phyloP scores from a whole-genome alignment of 2,113 vertebrate genomes.

The Synchiropus splendidus region DNA sequence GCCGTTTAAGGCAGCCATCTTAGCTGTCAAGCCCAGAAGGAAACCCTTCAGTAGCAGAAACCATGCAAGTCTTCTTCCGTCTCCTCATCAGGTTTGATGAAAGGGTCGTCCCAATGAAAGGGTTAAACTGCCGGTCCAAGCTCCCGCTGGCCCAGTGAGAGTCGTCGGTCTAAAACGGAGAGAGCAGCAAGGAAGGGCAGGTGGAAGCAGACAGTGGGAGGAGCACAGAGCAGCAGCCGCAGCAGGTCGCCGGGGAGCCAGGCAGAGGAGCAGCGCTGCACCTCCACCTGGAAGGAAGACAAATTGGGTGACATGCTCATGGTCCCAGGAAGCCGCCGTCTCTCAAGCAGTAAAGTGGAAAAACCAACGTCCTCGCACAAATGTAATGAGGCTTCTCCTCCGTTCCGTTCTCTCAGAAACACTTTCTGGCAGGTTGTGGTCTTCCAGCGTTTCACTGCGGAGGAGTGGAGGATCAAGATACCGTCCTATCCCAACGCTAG shows the following conservation, averaged over 20 bases:
- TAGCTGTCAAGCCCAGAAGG: no score
- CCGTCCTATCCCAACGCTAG: no score
- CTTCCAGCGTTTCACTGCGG: conserved; percentile 17
- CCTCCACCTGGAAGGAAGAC: conserved; percentile 50
- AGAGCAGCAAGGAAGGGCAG: conserved; percentile 7
- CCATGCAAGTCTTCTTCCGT: no score
- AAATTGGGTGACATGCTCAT: conserved; percentile 52
- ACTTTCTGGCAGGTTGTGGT: conserved; percentile 41
- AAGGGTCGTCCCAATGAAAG: no score
- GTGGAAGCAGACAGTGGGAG: conserved; percentile 10
- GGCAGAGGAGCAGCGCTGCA: conserved; percentile 25
- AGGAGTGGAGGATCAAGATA: conserved; percentile 15
- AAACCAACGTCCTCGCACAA: conserved; percentile 58
- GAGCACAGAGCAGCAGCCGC: conserved; percentile 4
- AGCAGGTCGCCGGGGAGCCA: conserved; percentile 29
- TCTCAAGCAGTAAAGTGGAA: conserved; percentile 64
- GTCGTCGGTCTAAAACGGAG: conserved; percentile 4
- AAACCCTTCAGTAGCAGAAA: no score
- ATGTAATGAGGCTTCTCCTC: conserved; percentile 60
- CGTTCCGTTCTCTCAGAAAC: conserved; percentile 40
- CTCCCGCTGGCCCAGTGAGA: conserved; percentile 1
- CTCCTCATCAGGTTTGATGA: no score
- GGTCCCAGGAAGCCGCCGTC: conserved; percentile 35
- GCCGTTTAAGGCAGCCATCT: no score
- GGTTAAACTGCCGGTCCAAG: no score